A percentile compares a stretch with the other conserved stretches of the same genome.
These are phyloP conservation scores for Catagonus wagneri DNA, from an alignment of 2,113 vertebrate genomes.

Conservation along the genomic window DNA sequence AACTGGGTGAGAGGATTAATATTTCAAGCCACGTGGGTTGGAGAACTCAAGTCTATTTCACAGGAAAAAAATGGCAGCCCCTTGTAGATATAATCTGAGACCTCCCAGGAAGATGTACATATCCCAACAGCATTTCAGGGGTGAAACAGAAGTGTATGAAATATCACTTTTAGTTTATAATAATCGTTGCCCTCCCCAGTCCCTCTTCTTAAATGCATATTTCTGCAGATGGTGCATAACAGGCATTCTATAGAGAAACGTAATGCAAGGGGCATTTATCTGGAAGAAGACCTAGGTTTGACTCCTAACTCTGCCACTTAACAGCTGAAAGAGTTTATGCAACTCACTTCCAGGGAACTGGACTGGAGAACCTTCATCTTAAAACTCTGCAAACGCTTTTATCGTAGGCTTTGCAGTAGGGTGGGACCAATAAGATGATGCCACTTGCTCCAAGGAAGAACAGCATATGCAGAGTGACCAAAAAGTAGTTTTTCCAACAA, in stretches of 20 bases:
- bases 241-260: not conserved
- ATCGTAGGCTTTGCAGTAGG: not conserved
- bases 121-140: not conserved
- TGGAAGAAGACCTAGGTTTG: not conserved
- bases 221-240: not conserved
- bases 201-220: not conserved
- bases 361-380: not conserved
- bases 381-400: not conserved
- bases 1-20: not conserved
- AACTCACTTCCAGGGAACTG: not conserved
- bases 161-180: not conserved
- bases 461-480: not conserved
- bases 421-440: not conserved
- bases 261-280: not conserved
- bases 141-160: not conserved
- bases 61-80: not conserved
- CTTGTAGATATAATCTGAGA: not conserved
- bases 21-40: not conserved
- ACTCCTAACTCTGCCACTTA: constrained; percentile 7
- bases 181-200: not conserved
- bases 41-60: constrained; percentile 7
- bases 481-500: not conserved
- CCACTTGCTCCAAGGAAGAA: constrained; percentile 8
- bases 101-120: not conserved
- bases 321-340: not conserved